Conservation (phyloP, 2,797 vertebrate genomes). For the Choloepus didactylus region DNA sequence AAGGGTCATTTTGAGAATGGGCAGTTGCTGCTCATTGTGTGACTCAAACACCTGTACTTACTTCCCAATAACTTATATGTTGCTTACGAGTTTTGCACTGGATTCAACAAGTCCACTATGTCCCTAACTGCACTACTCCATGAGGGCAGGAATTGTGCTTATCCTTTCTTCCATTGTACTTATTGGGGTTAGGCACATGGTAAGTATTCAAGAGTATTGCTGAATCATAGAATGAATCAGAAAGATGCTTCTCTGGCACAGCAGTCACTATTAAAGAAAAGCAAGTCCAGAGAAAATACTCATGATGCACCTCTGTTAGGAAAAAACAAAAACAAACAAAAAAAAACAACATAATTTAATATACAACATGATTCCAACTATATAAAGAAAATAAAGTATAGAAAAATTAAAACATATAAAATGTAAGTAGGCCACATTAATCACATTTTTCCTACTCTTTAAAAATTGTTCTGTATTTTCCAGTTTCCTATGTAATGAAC, state of each 20-base stretch:
- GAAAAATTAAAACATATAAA: neutral
- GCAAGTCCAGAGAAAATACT: neutral
- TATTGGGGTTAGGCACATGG: neutral
- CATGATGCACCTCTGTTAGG: neutral
- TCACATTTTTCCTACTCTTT: neutral
- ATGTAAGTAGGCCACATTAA: neutral
- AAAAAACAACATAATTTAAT: neutral
- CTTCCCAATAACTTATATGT: neutral
- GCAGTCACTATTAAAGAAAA: neutral
- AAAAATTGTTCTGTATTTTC: neutral
- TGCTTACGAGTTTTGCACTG: neutral
- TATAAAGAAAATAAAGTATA: constrained; percentile 25
- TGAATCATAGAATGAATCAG: neutral
- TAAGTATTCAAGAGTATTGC: neutral
- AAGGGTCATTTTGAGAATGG: neutral
- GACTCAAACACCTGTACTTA: neutral
- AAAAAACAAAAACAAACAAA: neutral
- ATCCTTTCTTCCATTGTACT: neutral
- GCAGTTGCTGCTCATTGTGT: neutral
- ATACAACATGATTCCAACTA: neutral
- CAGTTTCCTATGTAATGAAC: neutral
- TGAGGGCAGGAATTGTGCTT: neutral
- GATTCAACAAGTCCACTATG: neutral
- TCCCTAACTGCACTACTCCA: neutral
- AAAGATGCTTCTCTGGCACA: neutral